Percentiles rank a stretch among this genome's conserved stretches.
Conservation (phyloP, 2,113 vertebrate genomes). For the Muscicapa adusta region DNA sequence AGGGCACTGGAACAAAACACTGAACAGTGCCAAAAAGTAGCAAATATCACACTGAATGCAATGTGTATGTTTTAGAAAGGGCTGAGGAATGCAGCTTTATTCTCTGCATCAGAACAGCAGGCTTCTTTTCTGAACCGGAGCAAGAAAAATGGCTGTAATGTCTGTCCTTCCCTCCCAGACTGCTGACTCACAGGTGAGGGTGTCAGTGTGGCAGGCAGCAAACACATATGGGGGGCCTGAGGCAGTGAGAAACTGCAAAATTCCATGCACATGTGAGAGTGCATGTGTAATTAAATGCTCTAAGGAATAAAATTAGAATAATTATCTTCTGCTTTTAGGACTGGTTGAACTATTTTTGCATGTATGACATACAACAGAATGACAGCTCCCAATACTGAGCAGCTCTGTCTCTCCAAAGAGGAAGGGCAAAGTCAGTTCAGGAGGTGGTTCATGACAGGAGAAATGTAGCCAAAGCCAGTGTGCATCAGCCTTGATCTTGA, state of each 20-base stretch:
- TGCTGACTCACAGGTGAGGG: background rate
- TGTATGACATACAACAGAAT: rapidly evolving
- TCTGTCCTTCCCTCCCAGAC: background rate
- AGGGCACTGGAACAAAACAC: conserved; percentile 49
- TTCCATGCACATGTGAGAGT: rapidly evolving
- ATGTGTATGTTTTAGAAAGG: background rate
- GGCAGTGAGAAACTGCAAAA: background rate
- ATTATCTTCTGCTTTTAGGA: background rate
- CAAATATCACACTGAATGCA: conserved; percentile 36
- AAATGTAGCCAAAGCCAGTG: background rate
- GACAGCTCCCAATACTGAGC: background rate
- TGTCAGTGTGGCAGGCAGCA: background rate
- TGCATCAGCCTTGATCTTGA: background rate
- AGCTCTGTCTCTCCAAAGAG: background rate
- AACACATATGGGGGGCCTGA: background rate
- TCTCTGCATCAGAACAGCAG: background rate
- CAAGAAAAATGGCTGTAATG: background rate
- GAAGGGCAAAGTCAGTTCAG: background rate
- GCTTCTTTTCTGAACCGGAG: background rate
- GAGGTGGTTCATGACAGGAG: background rate
- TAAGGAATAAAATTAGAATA: background rate
- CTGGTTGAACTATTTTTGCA: background rate
- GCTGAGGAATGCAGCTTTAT: background rate
- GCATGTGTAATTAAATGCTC: background rate
- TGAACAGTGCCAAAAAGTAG: conserved; percentile 49